phyloP scores from a whole-genome alignment of 2,797 vertebrate species.

The Ateles fusciceps region DNA sequence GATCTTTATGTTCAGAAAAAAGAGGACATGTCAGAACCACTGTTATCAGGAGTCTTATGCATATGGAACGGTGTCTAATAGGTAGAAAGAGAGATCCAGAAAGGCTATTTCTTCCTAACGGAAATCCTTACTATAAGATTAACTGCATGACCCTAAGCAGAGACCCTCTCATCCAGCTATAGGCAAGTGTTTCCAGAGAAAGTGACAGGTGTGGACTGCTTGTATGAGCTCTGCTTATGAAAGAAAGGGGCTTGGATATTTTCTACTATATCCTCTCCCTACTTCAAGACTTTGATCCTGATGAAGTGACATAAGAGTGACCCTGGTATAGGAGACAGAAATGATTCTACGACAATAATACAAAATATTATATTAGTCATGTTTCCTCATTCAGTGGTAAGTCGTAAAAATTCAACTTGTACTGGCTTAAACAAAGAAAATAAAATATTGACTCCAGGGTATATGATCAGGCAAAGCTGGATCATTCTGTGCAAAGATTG shows the following conservation, averaged over 20 bases:
- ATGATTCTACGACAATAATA: not conserved
- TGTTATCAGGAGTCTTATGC: not conserved
- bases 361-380: not conserved
- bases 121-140: not conserved
- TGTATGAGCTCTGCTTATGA: not conserved
- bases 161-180: not conserved
- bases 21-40: not conserved
- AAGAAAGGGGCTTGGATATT: not conserved
- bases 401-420: not conserved
- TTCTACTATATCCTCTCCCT: not conserved
- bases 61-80: not conserved
- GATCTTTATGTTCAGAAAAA: conserved; percentile 11
- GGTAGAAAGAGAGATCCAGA: not conserved
- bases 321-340: not conserved
- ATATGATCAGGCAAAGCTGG: not conserved
- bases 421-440: not conserved
- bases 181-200: not conserved
- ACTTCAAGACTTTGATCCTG: not conserved
- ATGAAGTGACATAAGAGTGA: not conserved
- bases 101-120: not conserved
- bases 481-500: not conserved
- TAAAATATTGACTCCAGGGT: not conserved
- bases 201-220: not conserved
- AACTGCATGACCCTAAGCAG: not conserved
- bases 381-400: not conserved